Conservation (phyloP, 2,113 vertebrate genomes). For the Edolisoma coerulescens region DNA sequence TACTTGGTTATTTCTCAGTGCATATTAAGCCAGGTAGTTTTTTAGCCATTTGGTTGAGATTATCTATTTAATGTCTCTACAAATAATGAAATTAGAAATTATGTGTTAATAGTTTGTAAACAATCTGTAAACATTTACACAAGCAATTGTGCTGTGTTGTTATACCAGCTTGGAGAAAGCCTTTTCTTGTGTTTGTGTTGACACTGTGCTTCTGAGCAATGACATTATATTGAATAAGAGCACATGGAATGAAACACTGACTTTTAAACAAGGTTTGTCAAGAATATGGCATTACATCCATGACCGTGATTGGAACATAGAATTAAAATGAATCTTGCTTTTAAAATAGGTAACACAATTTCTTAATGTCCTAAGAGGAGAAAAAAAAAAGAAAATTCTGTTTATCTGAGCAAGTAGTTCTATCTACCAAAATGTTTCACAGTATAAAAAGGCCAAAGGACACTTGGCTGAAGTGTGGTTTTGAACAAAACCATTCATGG, state of each 20-base stretch:
- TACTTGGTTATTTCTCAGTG: not conserved
- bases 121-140: not conserved
- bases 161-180: not conserved
- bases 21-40: not conserved
- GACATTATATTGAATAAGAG: not conserved
- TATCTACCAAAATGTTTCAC: not conserved
- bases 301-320: not conserved
- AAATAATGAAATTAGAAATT: not conserved
- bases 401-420: not conserved
- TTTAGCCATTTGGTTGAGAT: not conserved
- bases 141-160: not conserved
- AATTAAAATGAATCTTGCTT: conserved; percentile 3
- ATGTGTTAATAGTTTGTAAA: not conserved
- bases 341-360: not conserved
- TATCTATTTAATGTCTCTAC: not conserved
- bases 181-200: not conserved
- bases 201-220: not conserved
- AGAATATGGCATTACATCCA: not conserved
- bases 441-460: not conserved
- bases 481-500: not conserved
- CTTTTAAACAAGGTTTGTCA: not conserved
- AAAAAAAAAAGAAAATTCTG: not conserved
- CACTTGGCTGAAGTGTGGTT: not conserved
- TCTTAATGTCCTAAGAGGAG: not conserved
- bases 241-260: not conserved